Conservation (phyloP, 2,888 invertebrate species). For the Mimas tiliae region DNA sequence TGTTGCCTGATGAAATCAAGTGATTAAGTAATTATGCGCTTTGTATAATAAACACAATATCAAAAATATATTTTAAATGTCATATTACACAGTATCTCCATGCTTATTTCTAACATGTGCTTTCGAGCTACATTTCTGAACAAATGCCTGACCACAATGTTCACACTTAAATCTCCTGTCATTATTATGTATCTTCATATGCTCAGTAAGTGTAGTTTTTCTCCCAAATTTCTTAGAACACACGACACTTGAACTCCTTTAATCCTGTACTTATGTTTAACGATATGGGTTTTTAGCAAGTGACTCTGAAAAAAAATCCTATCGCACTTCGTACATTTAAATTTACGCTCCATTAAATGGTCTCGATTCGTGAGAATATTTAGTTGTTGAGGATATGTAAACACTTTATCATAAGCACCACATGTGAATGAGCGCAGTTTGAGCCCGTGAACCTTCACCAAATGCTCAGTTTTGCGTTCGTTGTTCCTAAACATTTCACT, state of each 20-base stretch:
- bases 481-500: slow-evolving; percentile 24
- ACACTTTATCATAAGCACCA: slow-evolving; percentile 51
- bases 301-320: slow-evolving; percentile 45
- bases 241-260: slow-evolving; percentile 43
- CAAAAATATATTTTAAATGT: too few species aligned
- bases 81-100: not conserved
- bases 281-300: slow-evolving; percentile 49
- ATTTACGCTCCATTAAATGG: slow-evolving; percentile 57
- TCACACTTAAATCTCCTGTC: slow-evolving; percentile 48
- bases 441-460: slow-evolving; percentile 38
- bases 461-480: slow-evolving; percentile 41
- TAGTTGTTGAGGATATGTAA: slow-evolving; percentile 38
- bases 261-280: slow-evolving; percentile 48
- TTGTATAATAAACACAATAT: not conserved
- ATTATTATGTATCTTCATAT: slow-evolving; percentile 42
- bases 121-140: slow-evolving; percentile 42
- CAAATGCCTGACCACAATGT: slow-evolving; percentile 47
- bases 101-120: slow-evolving; percentile 35
- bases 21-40: not conserved
- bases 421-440: slow-evolving; percentile 38
- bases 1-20: too few species aligned
- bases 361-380: slow-evolving; percentile 49
- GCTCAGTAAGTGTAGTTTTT: slow-evolving; percentile 41
- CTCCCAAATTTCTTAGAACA: slow-evolving; percentile 46
- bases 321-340: slow-evolving; percentile 48